Evolutionary conservation across 1,140 invertebrate species (phyloP).

Genomic region (Tetragnatha versicolor): DNA sequence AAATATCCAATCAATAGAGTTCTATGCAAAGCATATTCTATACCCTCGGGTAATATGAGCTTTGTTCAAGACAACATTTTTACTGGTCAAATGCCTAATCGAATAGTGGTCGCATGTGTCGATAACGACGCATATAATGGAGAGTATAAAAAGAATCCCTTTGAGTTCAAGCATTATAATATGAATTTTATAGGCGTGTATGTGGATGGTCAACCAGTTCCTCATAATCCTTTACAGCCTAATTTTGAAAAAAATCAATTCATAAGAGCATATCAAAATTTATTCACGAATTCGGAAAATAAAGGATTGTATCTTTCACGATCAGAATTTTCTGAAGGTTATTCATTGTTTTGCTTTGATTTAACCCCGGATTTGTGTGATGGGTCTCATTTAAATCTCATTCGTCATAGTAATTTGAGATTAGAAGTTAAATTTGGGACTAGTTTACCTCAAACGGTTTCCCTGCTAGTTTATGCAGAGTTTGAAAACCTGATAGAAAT

Average conservation of each 20-base stretch:
- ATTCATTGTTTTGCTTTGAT: not conserved
- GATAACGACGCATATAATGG: not conserved
- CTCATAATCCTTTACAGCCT: conserved; percentile 15
- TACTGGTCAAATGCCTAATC: conserved; percentile 5
- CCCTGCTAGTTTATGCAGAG: not conserved
- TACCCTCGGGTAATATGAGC: conserved; percentile 11
- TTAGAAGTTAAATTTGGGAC: conserved; percentile 18
- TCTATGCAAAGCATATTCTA: conserved; percentile 4
- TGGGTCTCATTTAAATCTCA: not conserved
- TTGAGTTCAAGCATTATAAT: too few species aligned
- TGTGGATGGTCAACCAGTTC: conserved; percentile 28
- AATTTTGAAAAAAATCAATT: not conserved
- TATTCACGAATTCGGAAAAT: not conserved
- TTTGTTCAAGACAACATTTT: conserved; percentile 38
- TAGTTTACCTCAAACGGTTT: not conserved
- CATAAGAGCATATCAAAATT: not conserved
- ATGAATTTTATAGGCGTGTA: conserved; percentile 15
- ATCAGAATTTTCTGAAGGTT: not conserved
- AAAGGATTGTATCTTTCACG: not conserved
- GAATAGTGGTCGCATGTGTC: not conserved
- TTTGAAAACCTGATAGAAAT: conserved; percentile 20
- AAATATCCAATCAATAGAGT: conserved; percentile 16
- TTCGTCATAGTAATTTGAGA: not conserved
- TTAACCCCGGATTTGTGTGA: not conserved
- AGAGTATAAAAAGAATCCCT: not conserved